Conservation (phyloP, 2,797 vertebrate genomes). For the Adrianichthys oophorus region DNA sequence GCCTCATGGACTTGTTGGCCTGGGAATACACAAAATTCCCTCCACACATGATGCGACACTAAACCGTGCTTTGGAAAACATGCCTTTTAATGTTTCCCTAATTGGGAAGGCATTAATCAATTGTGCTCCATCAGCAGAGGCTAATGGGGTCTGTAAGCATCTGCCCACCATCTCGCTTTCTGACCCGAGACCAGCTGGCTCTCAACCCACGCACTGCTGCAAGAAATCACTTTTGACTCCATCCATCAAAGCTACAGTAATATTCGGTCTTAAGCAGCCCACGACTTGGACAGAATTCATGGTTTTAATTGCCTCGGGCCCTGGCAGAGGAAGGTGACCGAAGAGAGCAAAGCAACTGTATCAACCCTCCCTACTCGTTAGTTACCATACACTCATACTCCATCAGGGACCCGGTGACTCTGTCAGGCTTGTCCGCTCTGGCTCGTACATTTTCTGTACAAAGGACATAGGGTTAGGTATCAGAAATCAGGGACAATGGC, state of each 20-base stretch:
- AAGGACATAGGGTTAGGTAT: slow-evolving; percentile 71
- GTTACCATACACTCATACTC: slow-evolving; percentile 76
- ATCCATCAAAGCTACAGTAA: slow-evolving; percentile 84
- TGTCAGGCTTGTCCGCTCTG: slow-evolving; percentile 61
- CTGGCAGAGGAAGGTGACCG: slow-evolving; percentile 67
- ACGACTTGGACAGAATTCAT: slow-evolving; percentile 59
- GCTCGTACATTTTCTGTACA: slow-evolving; percentile 51
- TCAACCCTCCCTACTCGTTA: slow-evolving; percentile 67
- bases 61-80: slow-evolving; percentile 69
- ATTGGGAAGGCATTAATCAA: slow-evolving; percentile 81
- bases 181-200: slow-evolving; percentile 79
- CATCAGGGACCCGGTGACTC: slow-evolving; percentile 68
- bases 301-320: slow-evolving; percentile 75
- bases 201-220: slow-evolving; percentile 74
- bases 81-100: slow-evolving; percentile 79
- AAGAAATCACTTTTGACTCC: slow-evolving; percentile 84
- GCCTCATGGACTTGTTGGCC: slow-evolving; percentile 30
- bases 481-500: slow-evolving; percentile 81
- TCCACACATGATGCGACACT: slow-evolving; percentile 59
- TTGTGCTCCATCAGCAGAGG: slow-evolving; percentile 74
- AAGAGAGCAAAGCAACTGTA: slow-evolving; percentile 65
- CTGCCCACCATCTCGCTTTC: slow-evolving; percentile 65
- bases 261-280: slow-evolving; percentile 73
- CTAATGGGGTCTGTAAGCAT: slow-evolving; percentile 67
- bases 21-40: slow-evolving; percentile 67